Percentiles rank a stretch among this genome's conserved stretches.
phyloP scores from a whole-genome alignment of 2,113 vertebrate species.

The Etheostoma cragini region DNA sequence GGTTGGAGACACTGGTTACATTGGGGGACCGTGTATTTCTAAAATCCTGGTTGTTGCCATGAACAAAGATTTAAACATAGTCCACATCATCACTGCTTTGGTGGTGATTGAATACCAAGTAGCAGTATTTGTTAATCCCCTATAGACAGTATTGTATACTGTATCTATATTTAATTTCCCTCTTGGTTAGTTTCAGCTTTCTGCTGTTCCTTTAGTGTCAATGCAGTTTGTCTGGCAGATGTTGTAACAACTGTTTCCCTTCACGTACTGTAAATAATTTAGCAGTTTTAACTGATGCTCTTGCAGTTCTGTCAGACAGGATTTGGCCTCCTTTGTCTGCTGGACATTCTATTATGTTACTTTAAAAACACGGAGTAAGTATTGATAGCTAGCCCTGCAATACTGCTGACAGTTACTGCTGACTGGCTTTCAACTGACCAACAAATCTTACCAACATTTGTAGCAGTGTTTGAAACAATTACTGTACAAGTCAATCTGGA shows the following conservation, averaged over 20 bases:
- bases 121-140: not conserved
- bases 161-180: not conserved
- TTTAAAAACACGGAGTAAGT: not conserved
- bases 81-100: not conserved
- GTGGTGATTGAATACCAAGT: not conserved
- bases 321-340: not conserved
- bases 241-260: not conserved
- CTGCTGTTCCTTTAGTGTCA: not conserved
- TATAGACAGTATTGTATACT: not conserved
- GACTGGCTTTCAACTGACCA: not conserved
- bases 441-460: not conserved
- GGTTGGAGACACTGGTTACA: not conserved
- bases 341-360: conserved; percentile 5
- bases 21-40: not conserved
- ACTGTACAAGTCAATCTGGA: not conserved
- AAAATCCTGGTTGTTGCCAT: not conserved
- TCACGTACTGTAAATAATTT: not conserved
- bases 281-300: not conserved
- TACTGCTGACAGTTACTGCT: not conserved
- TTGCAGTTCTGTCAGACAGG: not conserved
- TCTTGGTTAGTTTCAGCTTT: not conserved
- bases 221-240: not conserved
- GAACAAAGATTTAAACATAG: not conserved
- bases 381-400: not conserved
- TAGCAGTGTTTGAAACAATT: not conserved